A percentile compares a stretch with the other conserved stretches of the same genome.
These are phyloP conservation scores for Scomber japonicus DNA, from an alignment of 2,113 vertebrate species.

Conservation along the genomic window DNA sequence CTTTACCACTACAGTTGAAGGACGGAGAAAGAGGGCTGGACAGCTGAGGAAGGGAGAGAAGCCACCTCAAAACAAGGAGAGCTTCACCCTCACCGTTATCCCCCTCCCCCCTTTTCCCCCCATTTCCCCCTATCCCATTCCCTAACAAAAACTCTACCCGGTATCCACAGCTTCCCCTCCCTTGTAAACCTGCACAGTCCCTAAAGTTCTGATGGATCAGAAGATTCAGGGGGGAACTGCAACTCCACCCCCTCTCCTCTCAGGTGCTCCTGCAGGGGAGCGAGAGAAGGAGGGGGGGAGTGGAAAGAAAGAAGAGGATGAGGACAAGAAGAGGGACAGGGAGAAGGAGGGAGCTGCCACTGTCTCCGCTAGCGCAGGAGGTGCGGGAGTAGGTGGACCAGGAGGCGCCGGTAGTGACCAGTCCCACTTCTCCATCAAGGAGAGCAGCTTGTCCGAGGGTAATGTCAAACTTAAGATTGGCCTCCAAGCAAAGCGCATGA, in stretches of 20 bases:
- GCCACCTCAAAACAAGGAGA: constrained; percentile 70
- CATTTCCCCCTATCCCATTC: constrained; percentile 47
- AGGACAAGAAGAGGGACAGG: constrained; percentile 84
- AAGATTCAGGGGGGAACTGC: constrained; percentile 83
- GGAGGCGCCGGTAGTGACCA: constrained; percentile 70
- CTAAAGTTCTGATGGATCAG: constrained; percentile 83
- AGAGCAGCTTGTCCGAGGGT: constrained; percentile 94
- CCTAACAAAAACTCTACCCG: constrained; percentile 66
- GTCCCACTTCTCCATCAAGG: constrained; percentile 95
- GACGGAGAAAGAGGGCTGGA: constrained; percentile 81
- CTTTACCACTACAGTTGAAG: constrained; percentile 74
- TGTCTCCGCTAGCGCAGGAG: constrained; percentile 48
- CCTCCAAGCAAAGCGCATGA: constrained; percentile 96
- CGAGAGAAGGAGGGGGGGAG: constrained; percentile 84
- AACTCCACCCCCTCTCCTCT: constrained; percentile 80
- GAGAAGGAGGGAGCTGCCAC: constrained; percentile 74
- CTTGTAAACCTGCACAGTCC: constrained; percentile 42
- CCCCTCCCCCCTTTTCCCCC: constrained; percentile 67
- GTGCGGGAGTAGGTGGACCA: constrained; percentile 49
- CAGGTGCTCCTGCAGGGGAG: constrained; percentile 75
- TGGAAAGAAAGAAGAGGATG: constrained; percentile 86
- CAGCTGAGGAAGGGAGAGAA: constrained; percentile 70
- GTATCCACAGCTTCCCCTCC: constrained; percentile 53
- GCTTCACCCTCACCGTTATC: constrained; percentile 66
- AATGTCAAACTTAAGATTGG: constrained; percentile 98